phyloP scores from a whole-genome alignment of 1,140 invertebrate species.

The Drosophila gunungcola region DNA sequence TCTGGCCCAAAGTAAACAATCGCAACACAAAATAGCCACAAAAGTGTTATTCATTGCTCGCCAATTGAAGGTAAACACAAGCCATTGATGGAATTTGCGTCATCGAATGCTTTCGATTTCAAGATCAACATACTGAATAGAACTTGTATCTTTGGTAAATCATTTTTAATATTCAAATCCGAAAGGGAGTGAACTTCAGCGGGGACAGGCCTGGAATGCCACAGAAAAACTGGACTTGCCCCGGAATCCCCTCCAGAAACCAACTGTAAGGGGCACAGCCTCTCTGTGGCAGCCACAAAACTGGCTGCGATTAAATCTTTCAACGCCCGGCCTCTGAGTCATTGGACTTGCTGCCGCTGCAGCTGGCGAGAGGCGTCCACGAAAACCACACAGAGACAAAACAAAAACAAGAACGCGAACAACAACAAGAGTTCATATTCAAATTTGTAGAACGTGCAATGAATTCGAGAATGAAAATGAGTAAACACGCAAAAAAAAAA shows the following conservation, averaged over 20 bases:
- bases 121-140: not conserved
- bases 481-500: slow-evolving; percentile 59
- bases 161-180: not conserved
- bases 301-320: slow-evolving; percentile 71
- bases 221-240: slow-evolving; percentile 58
- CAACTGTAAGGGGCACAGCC: slow-evolving; percentile 3
- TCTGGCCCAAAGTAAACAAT: slow-evolving; percentile 3
- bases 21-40: slow-evolving; percentile 1
- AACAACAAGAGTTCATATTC: slow-evolving; percentile 69
- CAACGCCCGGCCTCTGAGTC: slow-evolving; percentile 75
- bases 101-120: slow-evolving; percentile 13
- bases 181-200: slow-evolving; percentile 13
- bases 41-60: slow-evolving; percentile 4
- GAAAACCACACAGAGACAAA: not conserved
- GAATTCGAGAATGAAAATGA: slow-evolving; percentile 73
- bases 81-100: slow-evolving; percentile 19
- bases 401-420: slow-evolving; percentile 11
- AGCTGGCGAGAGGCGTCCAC: slow-evolving; percentile 37
- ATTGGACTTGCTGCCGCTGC: slow-evolving; percentile 60
- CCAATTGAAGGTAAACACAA: slow-evolving; percentile 24
- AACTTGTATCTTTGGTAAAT: not conserved
- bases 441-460: slow-evolving; percentile 80
- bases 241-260: not conserved
- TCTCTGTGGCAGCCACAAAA: slow-evolving; percentile 21
- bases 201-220: slow-evolving; percentile 46